A percentile compares a stretch with the other conserved stretches of the same genome.
Conservation (phyloP, 2,888 invertebrate genomes). For the Melolontha melolontha region DNA sequence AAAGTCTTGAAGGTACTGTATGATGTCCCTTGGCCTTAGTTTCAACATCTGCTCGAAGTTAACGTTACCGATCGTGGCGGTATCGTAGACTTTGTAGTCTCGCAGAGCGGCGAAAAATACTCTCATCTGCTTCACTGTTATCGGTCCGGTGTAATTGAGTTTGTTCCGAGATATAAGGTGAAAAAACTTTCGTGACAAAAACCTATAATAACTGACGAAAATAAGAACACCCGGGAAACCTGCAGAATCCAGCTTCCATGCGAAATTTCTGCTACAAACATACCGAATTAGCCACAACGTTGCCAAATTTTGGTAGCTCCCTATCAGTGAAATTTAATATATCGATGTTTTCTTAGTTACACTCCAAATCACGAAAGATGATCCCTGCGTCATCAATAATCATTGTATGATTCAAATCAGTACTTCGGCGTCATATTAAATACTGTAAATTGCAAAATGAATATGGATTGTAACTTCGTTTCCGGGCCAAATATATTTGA, state of each 20-base stretch:
- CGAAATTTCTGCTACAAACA: too few species aligned
- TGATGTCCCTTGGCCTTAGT: slow-evolving; percentile 1
- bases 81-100: slow-evolving; percentile 46
- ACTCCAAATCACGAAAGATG: too few species aligned
- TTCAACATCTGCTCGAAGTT: slow-evolving; percentile 42
- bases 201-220: slow-evolving; percentile 39
- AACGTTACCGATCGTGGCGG: slow-evolving; percentile 45
- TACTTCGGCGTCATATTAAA: too few species aligned
- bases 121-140: slow-evolving; percentile 45
- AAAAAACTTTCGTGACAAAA: slow-evolving; percentile 46
- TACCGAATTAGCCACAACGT: too few species aligned
- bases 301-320: too few species aligned
- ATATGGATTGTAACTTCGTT: too few species aligned
- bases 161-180: slow-evolving; percentile 44
- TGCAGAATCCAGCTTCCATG: not conserved
- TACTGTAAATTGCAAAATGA: too few species aligned
- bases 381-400: too few species aligned
- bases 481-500: too few species aligned
- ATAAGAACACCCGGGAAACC: not conserved
- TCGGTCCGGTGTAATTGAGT: slow-evolving; percentile 46
- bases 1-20: slow-evolving; percentile 26
- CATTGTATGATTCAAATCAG: too few species aligned
- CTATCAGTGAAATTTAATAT: too few species aligned
- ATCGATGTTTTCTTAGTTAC: too few species aligned
- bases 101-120: slow-evolving; percentile 43